phyloP scores from a whole-genome alignment of 2,797 vertebrate genomes.

The Paramormyrops hopkinsi region DNA sequence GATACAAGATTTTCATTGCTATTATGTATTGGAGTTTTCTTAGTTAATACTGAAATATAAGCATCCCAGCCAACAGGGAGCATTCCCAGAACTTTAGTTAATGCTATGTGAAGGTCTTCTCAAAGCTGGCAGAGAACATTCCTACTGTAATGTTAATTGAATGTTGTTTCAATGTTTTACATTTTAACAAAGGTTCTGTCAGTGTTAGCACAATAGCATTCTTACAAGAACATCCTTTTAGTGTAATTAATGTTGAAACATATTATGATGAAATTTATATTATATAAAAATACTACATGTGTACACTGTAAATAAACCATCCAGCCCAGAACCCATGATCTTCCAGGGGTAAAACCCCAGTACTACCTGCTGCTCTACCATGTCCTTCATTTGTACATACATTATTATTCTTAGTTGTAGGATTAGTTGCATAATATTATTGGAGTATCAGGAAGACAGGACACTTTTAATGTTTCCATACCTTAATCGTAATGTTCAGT shows the following conservation, averaged over 20 bases:
- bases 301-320: neutral
- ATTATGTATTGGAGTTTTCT: neutral
- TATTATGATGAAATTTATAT: neutral
- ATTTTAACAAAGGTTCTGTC: neutral
- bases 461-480: neutral
- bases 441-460: neutral
- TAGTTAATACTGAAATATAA: neutral
- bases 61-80: neutral
- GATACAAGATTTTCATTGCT: neutral
- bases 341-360: neutral
- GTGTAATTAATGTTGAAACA: neutral
- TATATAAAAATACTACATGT: neutral
- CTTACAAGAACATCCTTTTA: neutral
- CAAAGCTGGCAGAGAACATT: neutral
- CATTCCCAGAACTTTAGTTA: neutral
- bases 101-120: neutral
- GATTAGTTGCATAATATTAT: neutral
- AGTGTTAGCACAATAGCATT: neutral
- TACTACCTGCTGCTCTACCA: neutral
- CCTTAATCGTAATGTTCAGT: neutral
- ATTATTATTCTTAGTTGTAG: neutral
- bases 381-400: neutral
- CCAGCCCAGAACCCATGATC: neutral
- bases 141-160: neutral
- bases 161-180: neutral